Evolutionary conservation across 2,797 vertebrate genomes (phyloP).

Genomic region (Lateolabrax maculatus): DNA sequence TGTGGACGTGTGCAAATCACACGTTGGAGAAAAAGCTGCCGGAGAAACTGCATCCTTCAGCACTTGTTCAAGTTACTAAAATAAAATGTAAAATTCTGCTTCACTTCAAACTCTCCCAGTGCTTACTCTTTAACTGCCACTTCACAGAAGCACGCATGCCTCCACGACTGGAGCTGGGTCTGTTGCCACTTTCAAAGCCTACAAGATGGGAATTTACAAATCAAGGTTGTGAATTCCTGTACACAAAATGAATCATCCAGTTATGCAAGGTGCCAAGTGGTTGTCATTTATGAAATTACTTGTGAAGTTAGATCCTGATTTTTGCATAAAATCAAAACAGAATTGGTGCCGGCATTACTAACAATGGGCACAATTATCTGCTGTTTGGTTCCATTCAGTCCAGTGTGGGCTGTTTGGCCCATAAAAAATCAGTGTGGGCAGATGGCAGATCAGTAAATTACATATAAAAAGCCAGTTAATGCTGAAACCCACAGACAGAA

Average conservation of each 20-base stretch:
- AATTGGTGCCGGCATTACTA: slow-evolving; percentile 30
- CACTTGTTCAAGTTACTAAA: slow-evolving; percentile 45
- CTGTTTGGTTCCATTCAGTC: slow-evolving; percentile 47
- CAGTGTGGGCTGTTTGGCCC: slow-evolving; percentile 38
- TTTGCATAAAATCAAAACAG: slow-evolving; percentile 20
- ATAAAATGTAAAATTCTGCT: slow-evolving; percentile 52
- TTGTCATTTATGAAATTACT: slow-evolving; percentile 24
- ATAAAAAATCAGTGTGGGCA: slow-evolving; percentile 46
- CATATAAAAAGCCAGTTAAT: slow-evolving; percentile 45
- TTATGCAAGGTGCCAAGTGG: background rate
- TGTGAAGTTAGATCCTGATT: slow-evolving; percentile 15
- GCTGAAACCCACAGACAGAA: slow-evolving; percentile 39
- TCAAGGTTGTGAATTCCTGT: background rate
- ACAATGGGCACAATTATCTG: slow-evolving; percentile 45
- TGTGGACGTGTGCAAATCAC: slow-evolving; percentile 36
- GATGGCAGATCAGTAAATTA: slow-evolving; percentile 58
- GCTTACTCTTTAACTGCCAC: background rate
- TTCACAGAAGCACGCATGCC: slow-evolving; percentile 25
- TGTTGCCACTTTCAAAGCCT: slow-evolving; percentile 4
- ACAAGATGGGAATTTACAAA: background rate
- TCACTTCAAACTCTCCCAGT: slow-evolving; percentile 41
- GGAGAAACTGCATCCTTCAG: slow-evolving; percentile 48
- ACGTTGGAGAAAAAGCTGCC: slow-evolving; percentile 8
- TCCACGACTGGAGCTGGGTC: slow-evolving; percentile 9
- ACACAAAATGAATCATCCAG: background rate